These are phyloP conservation scores for Acleris holmiana DNA, from an alignment of 2,888 invertebrate genomes.

Conservation along the genomic window DNA sequence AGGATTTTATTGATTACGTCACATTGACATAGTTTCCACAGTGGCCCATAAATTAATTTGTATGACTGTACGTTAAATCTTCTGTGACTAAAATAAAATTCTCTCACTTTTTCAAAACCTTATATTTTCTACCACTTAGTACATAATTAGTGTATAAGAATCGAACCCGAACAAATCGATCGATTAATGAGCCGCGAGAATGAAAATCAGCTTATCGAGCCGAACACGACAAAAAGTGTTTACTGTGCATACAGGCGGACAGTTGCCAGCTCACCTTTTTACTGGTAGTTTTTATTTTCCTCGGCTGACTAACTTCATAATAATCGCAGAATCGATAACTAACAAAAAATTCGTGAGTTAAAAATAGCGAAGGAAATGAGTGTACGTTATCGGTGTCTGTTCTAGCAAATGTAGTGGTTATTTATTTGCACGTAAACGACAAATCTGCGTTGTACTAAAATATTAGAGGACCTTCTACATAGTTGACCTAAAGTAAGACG, in stretches of 20 bases:
- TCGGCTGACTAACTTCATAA: constrained; percentile 7
- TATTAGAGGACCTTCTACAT: too few relatives aligned
- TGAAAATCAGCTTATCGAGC: neutral
- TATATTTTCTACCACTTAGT: too few relatives aligned
- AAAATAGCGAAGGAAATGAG: constrained; percentile 4
- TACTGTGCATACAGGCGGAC: neutral
- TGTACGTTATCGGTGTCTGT: neutral
- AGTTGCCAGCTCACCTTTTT: constrained; percentile 12
- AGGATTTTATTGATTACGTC: too few relatives aligned
- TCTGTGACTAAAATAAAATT: too few relatives aligned
- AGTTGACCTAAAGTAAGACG: too few relatives aligned
- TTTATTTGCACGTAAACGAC: constrained; percentile 1
- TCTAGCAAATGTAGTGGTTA: neutral
- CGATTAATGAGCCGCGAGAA: neutral
- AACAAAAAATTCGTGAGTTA: constrained; percentile 15
- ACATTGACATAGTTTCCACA: too few relatives aligned
- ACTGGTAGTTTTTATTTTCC: constrained; percentile 9
- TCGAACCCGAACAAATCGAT: constrained; percentile 1
- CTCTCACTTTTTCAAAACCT: too few relatives aligned
- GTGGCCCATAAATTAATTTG: too few relatives aligned
- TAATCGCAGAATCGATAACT: constrained; percentile 14
- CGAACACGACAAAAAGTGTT: neutral
- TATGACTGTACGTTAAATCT: too few relatives aligned
- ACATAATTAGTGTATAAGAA: neutral
- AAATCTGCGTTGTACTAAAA: neutral